Base-by-base conservation (phyloP, 2,113 vertebrate species). In the Ahaetulla prasina region DNA sequence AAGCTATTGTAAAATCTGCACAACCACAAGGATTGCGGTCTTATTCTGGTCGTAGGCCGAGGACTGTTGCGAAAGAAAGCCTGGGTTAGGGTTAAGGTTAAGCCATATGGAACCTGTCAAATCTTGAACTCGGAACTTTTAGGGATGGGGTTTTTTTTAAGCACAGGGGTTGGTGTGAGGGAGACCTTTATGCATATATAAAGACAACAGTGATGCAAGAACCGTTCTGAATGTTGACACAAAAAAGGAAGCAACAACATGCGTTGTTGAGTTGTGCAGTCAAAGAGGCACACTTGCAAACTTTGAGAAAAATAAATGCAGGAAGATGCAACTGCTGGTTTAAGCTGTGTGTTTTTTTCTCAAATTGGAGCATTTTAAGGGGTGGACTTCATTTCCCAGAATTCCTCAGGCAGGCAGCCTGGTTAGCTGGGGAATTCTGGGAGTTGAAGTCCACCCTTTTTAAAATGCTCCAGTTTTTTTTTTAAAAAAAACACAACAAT, bases 101-200 rank as follows among this genome's bases (percentile, higher is more conserved):
- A 68, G 30, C 14, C n/a, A 8, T 20, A 20, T 2, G 14, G 6
- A n/a, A 74, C n/a, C 16, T 35, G 74, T 3, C 35, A 80, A 3
- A 43, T 68, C 74, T 22, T 43, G 74, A 43, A 80, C 35, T 80
- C 35, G 9, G 74, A 80, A 43, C 74, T 39, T 39, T 39, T 80
- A 22, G 18, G 16, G 35, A 20, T 80, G 35, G 2, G 2, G 1
- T 8, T 53, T 18, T 16, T 74, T 39, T 39, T 39, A 80, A 35
- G 68, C 35, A 39, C 1, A n/a, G n/a, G n/a, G n/a, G 35, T 68
- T n/a, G 1, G 11, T 9, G 1, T 1, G 2, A 1, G 68, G 16
- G 2, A 63, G 30, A n/a, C 12, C 30, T 68, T 16, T 14, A 68
- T 6, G 30, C 27, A 16, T 16, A 16, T 16, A 16, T 0, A n/a